Conservation (phyloP, 2,797 vertebrate genomes). For the Danionella dracula region DNA sequence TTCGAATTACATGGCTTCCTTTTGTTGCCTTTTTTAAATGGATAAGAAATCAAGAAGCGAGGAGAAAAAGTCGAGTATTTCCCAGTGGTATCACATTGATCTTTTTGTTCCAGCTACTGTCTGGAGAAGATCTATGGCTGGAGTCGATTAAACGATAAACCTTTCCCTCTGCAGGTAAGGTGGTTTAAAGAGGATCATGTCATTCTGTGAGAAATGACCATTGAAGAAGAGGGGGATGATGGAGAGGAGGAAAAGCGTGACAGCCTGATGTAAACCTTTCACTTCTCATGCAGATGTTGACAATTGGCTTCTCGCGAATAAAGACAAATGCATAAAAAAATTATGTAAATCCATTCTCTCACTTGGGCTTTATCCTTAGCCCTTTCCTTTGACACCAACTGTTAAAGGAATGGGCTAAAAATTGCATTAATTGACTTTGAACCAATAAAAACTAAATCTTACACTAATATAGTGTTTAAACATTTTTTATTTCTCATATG, state of each 20-base stretch:
- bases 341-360: no score
- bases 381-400: no score
- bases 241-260: background rate
- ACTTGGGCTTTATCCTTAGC: no score
- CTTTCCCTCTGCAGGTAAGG: slow-evolving; percentile 11
- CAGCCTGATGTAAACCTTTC: background rate
- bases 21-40: slow-evolving; percentile 18
- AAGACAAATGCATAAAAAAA: no score
- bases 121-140: slow-evolving; percentile 15
- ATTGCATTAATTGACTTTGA: no score
- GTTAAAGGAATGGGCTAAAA: no score
- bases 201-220: slow-evolving; percentile 18
- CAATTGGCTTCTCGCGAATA: background rate
- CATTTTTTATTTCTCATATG: no score
- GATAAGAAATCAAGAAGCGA: background rate
- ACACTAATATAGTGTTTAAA: no score
- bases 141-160: slow-evolving; percentile 23
- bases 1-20: slow-evolving; percentile 3
- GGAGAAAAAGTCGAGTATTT: background rate
- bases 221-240: background rate
- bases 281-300: background rate
- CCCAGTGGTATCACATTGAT: slow-evolving; percentile 8
- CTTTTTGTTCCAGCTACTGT: slow-evolving; percentile 8
- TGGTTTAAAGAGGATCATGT: slow-evolving; percentile 32
- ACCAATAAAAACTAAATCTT: no score